Base-by-base conservation (phyloP, 2,797 vertebrate genomes). In the Epinephelus malabaricus region DNA sequence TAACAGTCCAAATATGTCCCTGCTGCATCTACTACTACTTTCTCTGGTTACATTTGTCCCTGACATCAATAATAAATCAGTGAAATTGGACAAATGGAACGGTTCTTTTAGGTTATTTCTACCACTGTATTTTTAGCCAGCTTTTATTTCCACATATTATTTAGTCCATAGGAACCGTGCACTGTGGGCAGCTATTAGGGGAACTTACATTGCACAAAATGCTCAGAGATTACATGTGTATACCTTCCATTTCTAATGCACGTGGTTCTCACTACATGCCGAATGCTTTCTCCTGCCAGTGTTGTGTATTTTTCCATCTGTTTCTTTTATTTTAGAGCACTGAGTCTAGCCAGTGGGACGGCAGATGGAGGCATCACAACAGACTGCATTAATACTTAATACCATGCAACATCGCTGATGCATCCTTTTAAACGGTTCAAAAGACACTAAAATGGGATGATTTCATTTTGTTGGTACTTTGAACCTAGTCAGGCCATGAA, bases 301-400 rank as follows among this genome's bases (percentile, higher is more conserved):
- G 62, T 54, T 54, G 53, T 86, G 63, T 78, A 55, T 87, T 87
- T 92, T 81, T 88, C 85, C 88, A 84, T 91, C 81, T 84, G 78
- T 79, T 86, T 88, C 84, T 84, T 90, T 92, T 86, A 86, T 89
- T 88, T 67, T 38, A 61, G 65, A 84, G 72, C 34, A 34, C 0
- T 34, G 34, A 34, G 34, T 69, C 63, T 60, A 27, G 63, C 53
- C 73, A 78, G 68, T 59, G 55, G 73, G 68, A 75, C 40, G 43
- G 82, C 76, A 87, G 87, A 92, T 88, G 81, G 85, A 87, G 69
- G 84, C 92, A 86, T 90, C 86, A 66, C 88, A 89, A 83, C 90
- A 90, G 83, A 65, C 72, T 1, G 7, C 74, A 93, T 94, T 74
- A 95, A 95, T 93, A 90, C 77, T 95, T 94, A 81, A 94, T 93